A percentile compares a stretch with the other conserved stretches of the same genome.
Conservation (phyloP, 2,797 vertebrate species). For the Chloroceryle inda region DNA sequence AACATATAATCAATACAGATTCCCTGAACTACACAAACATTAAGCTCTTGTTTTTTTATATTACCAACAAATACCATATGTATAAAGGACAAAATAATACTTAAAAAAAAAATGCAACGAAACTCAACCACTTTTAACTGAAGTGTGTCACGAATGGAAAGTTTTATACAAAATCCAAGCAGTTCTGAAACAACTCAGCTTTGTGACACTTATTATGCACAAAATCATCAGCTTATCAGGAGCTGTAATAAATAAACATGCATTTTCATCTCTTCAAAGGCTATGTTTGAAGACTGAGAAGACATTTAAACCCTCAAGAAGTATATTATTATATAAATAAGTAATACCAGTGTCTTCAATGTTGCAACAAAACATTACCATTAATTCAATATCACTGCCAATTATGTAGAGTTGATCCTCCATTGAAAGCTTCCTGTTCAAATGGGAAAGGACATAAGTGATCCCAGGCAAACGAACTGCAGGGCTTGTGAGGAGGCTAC, state of each 20-base stretch:
- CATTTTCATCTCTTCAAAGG: neutral
- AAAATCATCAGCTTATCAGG: neutral
- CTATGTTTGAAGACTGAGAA: neutral
- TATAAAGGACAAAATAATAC: neutral
- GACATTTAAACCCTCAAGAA: neutral
- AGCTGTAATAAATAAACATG: neutral
- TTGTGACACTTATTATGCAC: neutral
- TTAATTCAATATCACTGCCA: slow-evolving; percentile 97
- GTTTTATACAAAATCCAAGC: neutral
- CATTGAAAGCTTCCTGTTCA: slow-evolving; percentile 98
- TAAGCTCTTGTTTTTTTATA: neutral
- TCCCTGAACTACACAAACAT: neutral
- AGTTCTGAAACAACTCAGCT: neutral
- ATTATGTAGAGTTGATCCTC: slow-evolving; percentile 98
- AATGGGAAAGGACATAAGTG: slow-evolving; percentile 94
- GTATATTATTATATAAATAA: neutral
- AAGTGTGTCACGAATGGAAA: neutral
- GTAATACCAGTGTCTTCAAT: neutral
- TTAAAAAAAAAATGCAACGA: neutral
- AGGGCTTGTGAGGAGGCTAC: slow-evolving; percentile 97
- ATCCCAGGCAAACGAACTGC: slow-evolving; percentile 95
- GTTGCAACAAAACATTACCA: slow-evolving; percentile 83
- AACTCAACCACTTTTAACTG: neutral
- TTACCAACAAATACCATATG: neutral
- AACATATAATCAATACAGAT: neutral